Evolutionary conservation across 2,113 vertebrate genomes (phyloP).

Genomic region (Naja naja): DNA sequence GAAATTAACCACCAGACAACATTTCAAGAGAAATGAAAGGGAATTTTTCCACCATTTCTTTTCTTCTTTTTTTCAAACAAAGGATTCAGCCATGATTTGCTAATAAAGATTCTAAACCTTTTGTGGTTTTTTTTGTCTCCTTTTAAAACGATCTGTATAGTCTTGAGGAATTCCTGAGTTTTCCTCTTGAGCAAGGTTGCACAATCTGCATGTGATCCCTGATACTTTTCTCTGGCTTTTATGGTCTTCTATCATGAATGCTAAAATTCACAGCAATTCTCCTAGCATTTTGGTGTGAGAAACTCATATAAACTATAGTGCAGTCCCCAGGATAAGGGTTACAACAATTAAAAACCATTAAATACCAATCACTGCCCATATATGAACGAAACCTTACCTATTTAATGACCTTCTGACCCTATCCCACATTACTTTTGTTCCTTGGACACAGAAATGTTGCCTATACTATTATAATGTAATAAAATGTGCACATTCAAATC

Average conservation of each 20-base stretch:
- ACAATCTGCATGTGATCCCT: background rate
- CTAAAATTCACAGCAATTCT: background rate
- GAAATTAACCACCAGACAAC: background rate
- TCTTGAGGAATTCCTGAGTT: background rate
- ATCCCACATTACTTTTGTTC: background rate
- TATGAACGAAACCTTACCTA: background rate
- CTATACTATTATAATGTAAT: background rate
- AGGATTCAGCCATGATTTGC: background rate
- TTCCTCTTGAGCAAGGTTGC: background rate
- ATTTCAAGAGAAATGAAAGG: background rate
- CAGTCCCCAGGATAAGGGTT: background rate
- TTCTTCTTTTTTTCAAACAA: background rate
- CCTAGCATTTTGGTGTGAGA: background rate
- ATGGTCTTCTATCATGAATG: background rate
- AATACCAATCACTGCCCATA: background rate
- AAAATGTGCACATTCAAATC: background rate
- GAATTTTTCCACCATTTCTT: background rate
- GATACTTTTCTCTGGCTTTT: background rate
- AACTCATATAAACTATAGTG: background rate
- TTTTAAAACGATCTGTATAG: background rate
- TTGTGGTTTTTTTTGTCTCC: background rate
- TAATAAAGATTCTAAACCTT: background rate
- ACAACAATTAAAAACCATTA: background rate
- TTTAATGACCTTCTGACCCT: background rate
- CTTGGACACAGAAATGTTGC: background rate